Evolutionary conservation across 2,797 vertebrate genomes (phyloP).

Genomic region (Enteromius viviparus): DNA sequence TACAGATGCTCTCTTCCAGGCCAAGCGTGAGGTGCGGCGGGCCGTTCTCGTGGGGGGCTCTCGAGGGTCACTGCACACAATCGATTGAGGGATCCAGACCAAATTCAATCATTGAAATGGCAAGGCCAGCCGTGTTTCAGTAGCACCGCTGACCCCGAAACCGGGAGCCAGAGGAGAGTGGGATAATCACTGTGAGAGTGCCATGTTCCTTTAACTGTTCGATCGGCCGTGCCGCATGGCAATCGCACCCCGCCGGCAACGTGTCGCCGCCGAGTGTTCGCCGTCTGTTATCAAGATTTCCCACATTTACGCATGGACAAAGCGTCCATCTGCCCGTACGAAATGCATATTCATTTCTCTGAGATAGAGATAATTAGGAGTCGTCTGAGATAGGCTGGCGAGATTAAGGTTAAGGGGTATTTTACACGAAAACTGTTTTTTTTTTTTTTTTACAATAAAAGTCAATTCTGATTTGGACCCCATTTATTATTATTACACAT

Average conservation of each 20-base stretch:
- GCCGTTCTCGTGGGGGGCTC: constrained; percentile 67
- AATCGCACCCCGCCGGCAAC: constrained; percentile 20
- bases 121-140: constrained; percentile 69
- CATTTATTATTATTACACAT: not conserved
- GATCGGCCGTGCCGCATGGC: constrained; percentile 58
- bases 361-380: constrained; percentile 51
- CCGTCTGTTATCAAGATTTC: constrained; percentile 51
- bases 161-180: constrained; percentile 65
- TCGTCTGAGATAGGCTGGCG: not conserved
- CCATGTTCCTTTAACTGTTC: constrained; percentile 56
- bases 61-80: constrained; percentile 76
- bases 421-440: not conserved
- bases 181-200: constrained; percentile 74
- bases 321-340: constrained; percentile 48
- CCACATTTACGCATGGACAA: constrained; percentile 47
- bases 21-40: constrained; percentile 58
- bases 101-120: constrained; percentile 81
- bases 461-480: not conserved
- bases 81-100: constrained; percentile 76
- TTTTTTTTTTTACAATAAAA: not conserved
- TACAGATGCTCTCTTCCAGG: constrained; percentile 51
- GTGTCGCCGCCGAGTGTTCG: constrained; percentile 2
- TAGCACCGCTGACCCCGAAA: constrained; percentile 73
- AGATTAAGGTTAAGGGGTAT: constrained; percentile 3
- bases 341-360: constrained; percentile 46